A percentile compares a stretch with the other conserved stretches of the same genome.
Conservation (phyloP, 1,140 invertebrate genomes). For the Heliothis subflexa region DNA sequence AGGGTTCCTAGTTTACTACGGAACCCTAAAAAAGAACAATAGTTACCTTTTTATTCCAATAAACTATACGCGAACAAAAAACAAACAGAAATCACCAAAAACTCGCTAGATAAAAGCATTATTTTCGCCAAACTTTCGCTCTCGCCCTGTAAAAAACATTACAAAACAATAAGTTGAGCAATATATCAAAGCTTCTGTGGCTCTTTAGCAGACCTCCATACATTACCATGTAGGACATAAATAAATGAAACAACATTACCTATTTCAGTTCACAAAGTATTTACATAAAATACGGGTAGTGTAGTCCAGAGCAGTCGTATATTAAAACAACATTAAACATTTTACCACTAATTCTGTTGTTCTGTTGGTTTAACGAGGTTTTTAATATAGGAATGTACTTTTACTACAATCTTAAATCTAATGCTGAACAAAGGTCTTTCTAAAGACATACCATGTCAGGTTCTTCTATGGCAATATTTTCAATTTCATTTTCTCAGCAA, state of each 20-base stretch:
- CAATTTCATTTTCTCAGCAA: too few species aligned
- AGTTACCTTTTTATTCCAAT: too few species aligned
- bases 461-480: neutral
- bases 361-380: conserved; percentile 12
- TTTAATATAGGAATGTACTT: conserved; percentile 5
- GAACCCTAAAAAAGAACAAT: too few species aligned
- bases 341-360: conserved; percentile 15
- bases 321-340: conserved; percentile 24
- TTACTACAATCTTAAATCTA: too few species aligned
- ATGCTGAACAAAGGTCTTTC: neutral
- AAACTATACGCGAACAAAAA: too few species aligned
- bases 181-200: conserved; percentile 2
- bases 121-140: too few species aligned
- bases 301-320: conserved; percentile 3
- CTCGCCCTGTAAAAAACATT: neutral
- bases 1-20: too few species aligned
- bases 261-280: conserved; percentile 8
- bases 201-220: conserved; percentile 10
- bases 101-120: too few species aligned
- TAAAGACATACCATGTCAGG: neutral
- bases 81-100: too few species aligned
- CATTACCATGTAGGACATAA: conserved; percentile 4
- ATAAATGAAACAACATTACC: conserved; percentile 18
- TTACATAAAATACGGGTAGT: conserved; percentile 21
- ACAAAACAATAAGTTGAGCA: neutral